Evolutionary conservation across 2,113 vertebrate species (phyloP), one percentile per base, ranked within the genome.

Genomic region (Nothocercus nigrocapillus): DNA sequence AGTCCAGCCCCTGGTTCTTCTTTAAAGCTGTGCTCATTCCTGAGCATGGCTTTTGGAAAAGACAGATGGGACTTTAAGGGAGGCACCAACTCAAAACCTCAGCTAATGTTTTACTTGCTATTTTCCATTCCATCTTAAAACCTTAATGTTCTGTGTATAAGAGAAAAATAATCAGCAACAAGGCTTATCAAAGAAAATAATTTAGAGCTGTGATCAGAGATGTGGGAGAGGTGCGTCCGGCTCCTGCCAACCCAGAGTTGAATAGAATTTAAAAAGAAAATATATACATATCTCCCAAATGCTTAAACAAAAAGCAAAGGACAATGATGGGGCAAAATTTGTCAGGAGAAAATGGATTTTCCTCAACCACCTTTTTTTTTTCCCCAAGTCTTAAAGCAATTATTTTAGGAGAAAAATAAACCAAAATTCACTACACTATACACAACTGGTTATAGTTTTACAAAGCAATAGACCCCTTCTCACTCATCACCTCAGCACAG

Each of bases 191-290:
- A 80, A 93, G 91, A 73, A 51, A 85, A 67, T 85, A 74, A 91
- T 93, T 93, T 8, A 8, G 27, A 85, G 59, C 40, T 92, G 79
- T 69, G 59, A 93, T 88, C 30, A 67, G 30, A 58, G 36, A 94
- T 88, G 82, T 81, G 80, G 58, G 82, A 82, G 28, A 30, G 16
- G 5, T 18, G 54, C 28, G 5, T 32, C 54, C 9, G 28, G 28
- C 17, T 30, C 54, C 54, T 58, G 16, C 28, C 54, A 47, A 76
- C 47, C 19, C 51, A 75, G 85, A 83, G 86, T 76, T 74, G 44
- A 90, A 53, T 12, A 83, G 76, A 95, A 95, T 88, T 93, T 94
- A 93, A 97, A 94, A 72, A 74, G 94, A 87, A 94, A 40, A 8
- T 58, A 82, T 16, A 18, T 77, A 80, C 32, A 59, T 92, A 73